Percentiles rank a stretch among this genome's conserved stretches.
Conservation (phyloP, 2,797 vertebrate species). For the Gambusia yucatana region DNA sequence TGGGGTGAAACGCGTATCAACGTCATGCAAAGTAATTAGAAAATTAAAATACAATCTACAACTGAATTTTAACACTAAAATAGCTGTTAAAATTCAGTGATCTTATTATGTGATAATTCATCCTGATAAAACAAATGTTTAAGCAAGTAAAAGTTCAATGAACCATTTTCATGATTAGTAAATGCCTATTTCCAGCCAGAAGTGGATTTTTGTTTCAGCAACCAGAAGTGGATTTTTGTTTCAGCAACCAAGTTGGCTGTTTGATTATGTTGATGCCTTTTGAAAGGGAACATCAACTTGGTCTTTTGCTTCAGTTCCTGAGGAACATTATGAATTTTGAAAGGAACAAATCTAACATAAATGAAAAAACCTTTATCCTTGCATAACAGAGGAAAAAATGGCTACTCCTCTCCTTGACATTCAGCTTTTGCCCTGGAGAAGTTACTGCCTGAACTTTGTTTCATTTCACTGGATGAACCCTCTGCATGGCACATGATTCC, state of each 20-base stretch:
- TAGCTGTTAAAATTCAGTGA: not conserved
- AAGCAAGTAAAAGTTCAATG: not conserved
- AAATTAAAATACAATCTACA: not conserved
- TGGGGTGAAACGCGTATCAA: not conserved
- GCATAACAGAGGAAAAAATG: slow-evolving; percentile 2
- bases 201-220: not conserved
- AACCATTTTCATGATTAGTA: not conserved
- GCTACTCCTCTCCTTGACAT: slow-evolving; percentile 48
- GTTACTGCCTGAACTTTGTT: slow-evolving; percentile 46
- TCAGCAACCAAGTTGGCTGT: not conserved
- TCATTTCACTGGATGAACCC: slow-evolving; percentile 51
- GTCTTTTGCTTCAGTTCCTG: slow-evolving; percentile 5
- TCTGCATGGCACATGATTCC: slow-evolving; percentile 14
- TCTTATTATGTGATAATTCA: not conserved
- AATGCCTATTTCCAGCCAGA: not conserved
- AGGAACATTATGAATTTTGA: not conserved
- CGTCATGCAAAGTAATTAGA: not conserved
- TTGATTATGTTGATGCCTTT: not conserved
- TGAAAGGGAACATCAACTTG: slow-evolving; percentile 9
- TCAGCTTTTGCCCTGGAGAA: slow-evolving; percentile 31
- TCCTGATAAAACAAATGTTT: not conserved
- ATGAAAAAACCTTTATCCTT: slow-evolving; percentile 3
- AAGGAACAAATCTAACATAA: not conserved
- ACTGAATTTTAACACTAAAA: not conserved
- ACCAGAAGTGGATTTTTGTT: not conserved